These are phyloP conservation scores for Etheostoma nigrum DNA, from an alignment of 2,797 vertebrate genomes.

Conservation along the genomic window DNA sequence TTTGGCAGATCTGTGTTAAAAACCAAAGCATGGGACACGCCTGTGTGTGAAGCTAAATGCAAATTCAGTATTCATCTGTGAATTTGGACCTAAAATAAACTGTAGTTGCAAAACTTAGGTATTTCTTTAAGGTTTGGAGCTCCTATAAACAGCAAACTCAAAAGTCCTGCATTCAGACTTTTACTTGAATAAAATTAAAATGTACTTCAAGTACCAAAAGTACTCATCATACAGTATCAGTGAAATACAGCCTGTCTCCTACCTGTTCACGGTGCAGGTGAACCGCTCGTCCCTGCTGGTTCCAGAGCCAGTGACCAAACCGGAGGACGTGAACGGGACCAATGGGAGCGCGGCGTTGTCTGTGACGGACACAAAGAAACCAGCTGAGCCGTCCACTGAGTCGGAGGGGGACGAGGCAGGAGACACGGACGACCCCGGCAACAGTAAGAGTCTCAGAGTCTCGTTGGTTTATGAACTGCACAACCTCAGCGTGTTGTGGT, in stretches of 20 bases:
- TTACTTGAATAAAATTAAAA: not conserved
- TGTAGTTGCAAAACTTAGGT: not conserved
- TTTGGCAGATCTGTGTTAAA: too few species aligned
- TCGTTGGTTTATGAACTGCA: too few species aligned
- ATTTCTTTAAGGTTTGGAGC: not conserved
- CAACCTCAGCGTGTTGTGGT: too few species aligned
- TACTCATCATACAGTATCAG: not conserved
- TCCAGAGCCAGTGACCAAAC: slow-evolving; percentile 86
- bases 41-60: too few species aligned
- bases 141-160: not conserved
- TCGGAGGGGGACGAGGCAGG: slow-evolving; percentile 86
- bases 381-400: slow-evolving; percentile 89
- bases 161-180: not conserved
- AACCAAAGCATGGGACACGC: too few species aligned
- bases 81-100: not conserved
- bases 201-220: not conserved
- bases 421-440: slow-evolving; percentile 84
- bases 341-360: slow-evolving; percentile 84
- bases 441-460: slow-evolving; percentile 46
- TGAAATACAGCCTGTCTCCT: not conserved
- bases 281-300: slow-evolving; percentile 94
- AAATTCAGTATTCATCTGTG: too few species aligned
- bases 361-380: slow-evolving; percentile 82
- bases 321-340: slow-evolving; percentile 86
- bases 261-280: slow-evolving; percentile 82